Evolutionary conservation across 2,888 invertebrate species (phyloP).

Genomic region (Diarsia rubi): DNA sequence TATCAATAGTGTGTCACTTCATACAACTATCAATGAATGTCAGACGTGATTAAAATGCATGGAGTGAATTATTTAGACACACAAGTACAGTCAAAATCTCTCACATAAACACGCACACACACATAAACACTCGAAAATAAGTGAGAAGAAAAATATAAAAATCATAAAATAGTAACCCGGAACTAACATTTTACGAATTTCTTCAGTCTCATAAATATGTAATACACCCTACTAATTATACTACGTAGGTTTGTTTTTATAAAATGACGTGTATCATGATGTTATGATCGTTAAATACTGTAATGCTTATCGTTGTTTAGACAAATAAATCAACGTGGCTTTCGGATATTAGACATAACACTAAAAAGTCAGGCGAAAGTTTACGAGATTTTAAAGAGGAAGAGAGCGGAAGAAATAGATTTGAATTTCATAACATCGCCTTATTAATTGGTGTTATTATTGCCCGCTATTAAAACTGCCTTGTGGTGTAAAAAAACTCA

Average conservation of each 20-base stretch:
- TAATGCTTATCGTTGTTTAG: background rate
- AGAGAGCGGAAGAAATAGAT: background rate
- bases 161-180: background rate
- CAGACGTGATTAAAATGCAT: background rate
- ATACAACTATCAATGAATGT: background rate
- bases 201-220: background rate
- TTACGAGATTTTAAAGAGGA: background rate
- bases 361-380: background rate
- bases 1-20: background rate
- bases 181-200: background rate
- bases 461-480: too few species aligned
- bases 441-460: background rate
- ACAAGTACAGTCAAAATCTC: too few species aligned
- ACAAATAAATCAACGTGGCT: slow-evolving; percentile 12
- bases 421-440: background rate
- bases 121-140: too few species aligned
- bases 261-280: slow-evolving; percentile 6
- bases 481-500: background rate
- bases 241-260: background rate
- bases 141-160: background rate
- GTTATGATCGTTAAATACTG: slow-evolving; percentile 5
- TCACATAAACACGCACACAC: too few species aligned
- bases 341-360: background rate
- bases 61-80: too few species aligned
- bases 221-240: background rate